Evolutionary conservation across 2,113 vertebrate species (phyloP).

Genomic region (Cyanocitta stelleri): DNA sequence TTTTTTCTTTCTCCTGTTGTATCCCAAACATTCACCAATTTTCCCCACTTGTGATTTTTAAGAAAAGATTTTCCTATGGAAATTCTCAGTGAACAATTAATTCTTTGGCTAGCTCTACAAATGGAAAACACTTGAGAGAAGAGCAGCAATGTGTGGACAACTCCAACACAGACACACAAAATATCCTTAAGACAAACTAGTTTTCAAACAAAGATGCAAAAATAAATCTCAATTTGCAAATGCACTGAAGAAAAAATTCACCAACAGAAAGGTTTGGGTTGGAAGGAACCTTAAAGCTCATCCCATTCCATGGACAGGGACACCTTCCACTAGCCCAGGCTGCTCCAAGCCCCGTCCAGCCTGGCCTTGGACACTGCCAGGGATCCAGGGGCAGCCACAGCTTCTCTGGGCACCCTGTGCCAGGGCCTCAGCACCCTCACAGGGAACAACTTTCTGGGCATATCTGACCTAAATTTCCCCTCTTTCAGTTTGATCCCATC

Average conservation of each 20-base stretch:
- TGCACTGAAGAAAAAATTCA: not conserved
- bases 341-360: rapidly evolving
- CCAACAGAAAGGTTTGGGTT: not conserved
- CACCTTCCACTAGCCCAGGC: rapidly evolving
- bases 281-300: not conserved
- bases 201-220: not conserved
- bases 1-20: not conserved
- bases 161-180: not conserved
- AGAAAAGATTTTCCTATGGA: not conserved
- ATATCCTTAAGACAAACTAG: not conserved
- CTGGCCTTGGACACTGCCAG: not conserved
- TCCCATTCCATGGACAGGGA: not conserved
- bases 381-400: not conserved
- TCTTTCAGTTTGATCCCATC: not conserved
- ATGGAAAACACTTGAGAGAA: not conserved
- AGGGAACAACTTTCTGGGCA: rapidly evolving
- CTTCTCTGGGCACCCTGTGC: not conserved
- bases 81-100: not conserved
- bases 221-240: not conserved
- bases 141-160: not conserved
- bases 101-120: not conserved
- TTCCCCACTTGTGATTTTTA: not conserved
- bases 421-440: not conserved
- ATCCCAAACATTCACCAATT: not conserved
- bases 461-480: not conserved